These are phyloP conservation scores for Sialis lutaria DNA, from an alignment of 2,888 invertebrate species.

Conservation along the genomic window DNA sequence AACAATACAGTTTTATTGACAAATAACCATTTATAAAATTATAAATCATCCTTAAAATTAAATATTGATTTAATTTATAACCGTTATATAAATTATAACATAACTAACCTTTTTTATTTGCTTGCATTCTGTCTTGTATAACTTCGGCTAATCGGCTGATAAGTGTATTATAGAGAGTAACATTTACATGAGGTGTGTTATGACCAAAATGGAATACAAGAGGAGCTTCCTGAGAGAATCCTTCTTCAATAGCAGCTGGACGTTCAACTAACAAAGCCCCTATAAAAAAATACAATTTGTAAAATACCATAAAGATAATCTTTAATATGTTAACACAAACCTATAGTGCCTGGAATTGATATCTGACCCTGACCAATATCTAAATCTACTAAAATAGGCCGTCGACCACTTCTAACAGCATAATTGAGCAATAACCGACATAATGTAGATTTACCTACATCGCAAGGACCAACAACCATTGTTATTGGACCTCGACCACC, in stretches of 20 bases:
- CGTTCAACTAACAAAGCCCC: constrained; percentile 80
- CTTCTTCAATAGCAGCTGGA: constrained; percentile 86
- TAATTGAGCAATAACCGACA: constrained; percentile 83
- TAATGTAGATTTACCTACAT: constrained; percentile 93
- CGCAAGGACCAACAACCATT: constrained; percentile 85
- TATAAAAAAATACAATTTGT: constrained; percentile 15
- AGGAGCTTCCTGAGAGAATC: constrained; percentile 86
- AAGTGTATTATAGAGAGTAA: constrained; percentile 67
- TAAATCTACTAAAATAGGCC: constrained; percentile 85
- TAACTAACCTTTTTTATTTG: constrained; percentile 64
- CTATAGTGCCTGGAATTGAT: constrained; percentile 82
- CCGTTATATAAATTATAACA: not conserved
- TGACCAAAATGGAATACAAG: constrained; percentile 90
- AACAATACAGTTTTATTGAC: constrained; percentile 4
- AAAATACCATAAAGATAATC: not conserved
- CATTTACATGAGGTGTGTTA: constrained; percentile 55
- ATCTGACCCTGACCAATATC: constrained; percentile 92
- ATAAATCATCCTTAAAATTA: not conserved
- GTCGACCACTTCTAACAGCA: constrained; percentile 73
- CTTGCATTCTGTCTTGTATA: constrained; percentile 65
- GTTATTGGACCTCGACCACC: constrained; percentile 63
- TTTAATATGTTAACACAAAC: constrained; percentile 22
- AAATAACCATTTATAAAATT: not conserved
- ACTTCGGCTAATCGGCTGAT: constrained; percentile 74
- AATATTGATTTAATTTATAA: not conserved